A percentile compares a stretch with the other conserved stretches of the same genome.
Conservation (phyloP, 2,797 vertebrate genomes). For the Acropternis orthonyx region DNA sequence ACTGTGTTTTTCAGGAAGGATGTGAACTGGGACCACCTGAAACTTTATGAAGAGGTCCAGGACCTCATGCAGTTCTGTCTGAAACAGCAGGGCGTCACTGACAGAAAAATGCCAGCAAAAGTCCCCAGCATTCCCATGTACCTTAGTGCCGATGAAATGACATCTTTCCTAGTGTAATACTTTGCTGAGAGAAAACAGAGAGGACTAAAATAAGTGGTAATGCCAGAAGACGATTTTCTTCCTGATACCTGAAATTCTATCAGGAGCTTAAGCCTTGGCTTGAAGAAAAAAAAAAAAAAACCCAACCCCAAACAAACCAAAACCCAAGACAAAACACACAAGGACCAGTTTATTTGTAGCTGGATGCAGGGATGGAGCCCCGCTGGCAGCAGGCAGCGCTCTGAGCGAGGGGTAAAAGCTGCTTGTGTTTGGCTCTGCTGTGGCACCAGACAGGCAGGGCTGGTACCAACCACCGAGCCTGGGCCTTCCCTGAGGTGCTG, state of each 20-base stretch:
- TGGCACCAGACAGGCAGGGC: not conserved
- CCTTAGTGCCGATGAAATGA: not conserved
- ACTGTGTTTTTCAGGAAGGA: not conserved
- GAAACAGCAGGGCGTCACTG: not conserved
- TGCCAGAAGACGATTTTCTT: not conserved
- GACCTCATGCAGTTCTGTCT: not conserved
- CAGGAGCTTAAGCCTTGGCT: not conserved
- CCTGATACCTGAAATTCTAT: not conserved
- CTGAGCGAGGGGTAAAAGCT: not conserved
- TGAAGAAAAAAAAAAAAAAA: not conserved
- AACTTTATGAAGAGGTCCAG: not conserved
- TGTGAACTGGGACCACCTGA: not conserved
- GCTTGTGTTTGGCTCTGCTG: accelerated
- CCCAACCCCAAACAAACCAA: not conserved
- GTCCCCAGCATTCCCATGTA: not conserved
- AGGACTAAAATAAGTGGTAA: not conserved
- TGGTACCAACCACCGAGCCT: accelerated
- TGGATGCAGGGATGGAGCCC: too few species aligned
- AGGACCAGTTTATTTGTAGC: not conserved
- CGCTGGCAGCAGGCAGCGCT: too few species aligned
- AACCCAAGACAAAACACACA: not conserved
- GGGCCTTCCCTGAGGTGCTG: not conserved
- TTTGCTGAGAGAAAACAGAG: not conserved
- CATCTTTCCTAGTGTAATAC: not conserved
- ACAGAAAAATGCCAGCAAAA: not conserved